These are phyloP conservation scores for Hypotaenidia philippensis DNA, from an alignment of 2,797 vertebrate genomes.

Conservation along the genomic window DNA sequence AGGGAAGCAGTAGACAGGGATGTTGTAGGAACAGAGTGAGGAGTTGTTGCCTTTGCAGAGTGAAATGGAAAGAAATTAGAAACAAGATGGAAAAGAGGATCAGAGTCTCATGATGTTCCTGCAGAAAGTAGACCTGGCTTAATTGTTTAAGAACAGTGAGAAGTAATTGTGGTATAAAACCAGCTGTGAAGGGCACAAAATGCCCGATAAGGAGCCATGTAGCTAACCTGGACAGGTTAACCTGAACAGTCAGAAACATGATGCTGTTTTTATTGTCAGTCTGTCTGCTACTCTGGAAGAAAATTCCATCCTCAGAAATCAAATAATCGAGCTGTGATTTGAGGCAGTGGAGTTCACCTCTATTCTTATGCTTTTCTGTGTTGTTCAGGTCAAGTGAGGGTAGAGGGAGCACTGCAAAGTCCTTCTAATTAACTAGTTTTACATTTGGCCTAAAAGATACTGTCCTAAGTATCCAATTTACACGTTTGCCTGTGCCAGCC, in stretches of 20 bases:
- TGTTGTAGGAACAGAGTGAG: slow-evolving; percentile 65
- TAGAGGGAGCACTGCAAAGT: background rate
- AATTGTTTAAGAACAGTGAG: slow-evolving; percentile 71
- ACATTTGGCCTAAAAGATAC: background rate
- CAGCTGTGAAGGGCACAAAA: background rate
- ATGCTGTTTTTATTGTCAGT: background rate
- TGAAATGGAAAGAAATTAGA: slow-evolving; percentile 52
- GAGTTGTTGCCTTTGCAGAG: slow-evolving; percentile 53
- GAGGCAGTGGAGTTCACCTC: background rate
- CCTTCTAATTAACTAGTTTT: background rate
- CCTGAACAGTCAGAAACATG: background rate
- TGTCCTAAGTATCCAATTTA: background rate
- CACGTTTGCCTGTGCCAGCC: background rate
- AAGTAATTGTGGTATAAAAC: slow-evolving; percentile 25
- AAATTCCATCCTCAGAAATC: background rate
- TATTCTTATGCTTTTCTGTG: background rate
- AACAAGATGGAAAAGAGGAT: slow-evolving; percentile 59
- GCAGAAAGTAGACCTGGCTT: slow-evolving; percentile 71
- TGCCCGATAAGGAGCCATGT: background rate
- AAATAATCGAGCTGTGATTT: background rate
- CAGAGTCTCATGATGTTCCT: slow-evolving; percentile 30
- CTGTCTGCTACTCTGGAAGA: background rate
- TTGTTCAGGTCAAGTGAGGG: background rate
- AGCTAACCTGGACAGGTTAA: background rate
- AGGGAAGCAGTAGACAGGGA: slow-evolving; percentile 63